Conservation (phyloP, 2,888 invertebrate species). For the Aphodius granarius region DNA sequence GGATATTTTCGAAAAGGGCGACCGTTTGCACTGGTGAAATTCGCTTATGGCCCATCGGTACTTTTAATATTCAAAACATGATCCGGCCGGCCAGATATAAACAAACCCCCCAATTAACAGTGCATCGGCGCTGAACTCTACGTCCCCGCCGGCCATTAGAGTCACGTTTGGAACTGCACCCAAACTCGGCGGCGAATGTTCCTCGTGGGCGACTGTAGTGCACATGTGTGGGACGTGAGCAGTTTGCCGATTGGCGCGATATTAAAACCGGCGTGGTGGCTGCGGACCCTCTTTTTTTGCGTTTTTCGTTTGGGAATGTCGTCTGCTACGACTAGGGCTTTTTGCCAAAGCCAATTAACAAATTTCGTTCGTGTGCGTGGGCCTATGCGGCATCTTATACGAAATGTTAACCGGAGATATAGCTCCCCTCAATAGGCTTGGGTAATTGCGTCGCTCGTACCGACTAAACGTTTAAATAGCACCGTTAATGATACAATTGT, state of each 20-base stretch:
- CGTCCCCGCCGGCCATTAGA: background rate
- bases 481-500: slow-evolving; percentile 6
- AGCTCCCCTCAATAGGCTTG: background rate
- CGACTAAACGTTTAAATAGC: background rate
- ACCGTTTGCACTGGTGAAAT: background rate
- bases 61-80: slow-evolving; percentile 32
- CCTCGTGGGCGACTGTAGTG: slow-evolving; percentile 25
- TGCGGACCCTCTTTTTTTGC: slow-evolving; percentile 4
- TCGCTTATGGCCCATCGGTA: background rate
- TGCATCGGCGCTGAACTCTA: slow-evolving; percentile 34
- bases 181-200: background rate
- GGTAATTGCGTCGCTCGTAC: background rate
- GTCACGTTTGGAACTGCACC: background rate
- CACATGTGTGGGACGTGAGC: slow-evolving; percentile 39
- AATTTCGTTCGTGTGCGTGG: background rate
- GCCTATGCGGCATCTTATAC: background rate
- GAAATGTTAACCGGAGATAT: background rate
- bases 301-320: background rate
- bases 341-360: background rate
- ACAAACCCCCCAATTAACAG: slow-evolving; percentile 52
- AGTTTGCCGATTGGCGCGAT: slow-evolving; percentile 26
- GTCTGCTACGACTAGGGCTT: background rate
- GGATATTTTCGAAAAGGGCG: background rate
- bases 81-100: slow-evolving; percentile 45
- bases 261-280: slow-evolving; percentile 19